Evolutionary conservation across 2,888 invertebrate species (phyloP).

Genomic region (Cephus pygmeus): DNA sequence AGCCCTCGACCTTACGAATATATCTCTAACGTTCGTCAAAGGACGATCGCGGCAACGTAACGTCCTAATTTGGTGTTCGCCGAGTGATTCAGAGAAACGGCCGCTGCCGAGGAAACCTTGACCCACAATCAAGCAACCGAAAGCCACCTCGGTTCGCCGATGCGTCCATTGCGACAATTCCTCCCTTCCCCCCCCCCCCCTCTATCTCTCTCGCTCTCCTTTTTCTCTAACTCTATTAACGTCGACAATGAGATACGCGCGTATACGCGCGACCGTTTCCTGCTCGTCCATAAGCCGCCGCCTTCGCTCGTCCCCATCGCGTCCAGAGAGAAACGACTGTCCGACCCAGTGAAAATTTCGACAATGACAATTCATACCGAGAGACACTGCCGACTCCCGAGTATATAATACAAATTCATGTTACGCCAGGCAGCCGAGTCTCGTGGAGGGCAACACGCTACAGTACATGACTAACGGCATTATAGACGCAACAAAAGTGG

Average conservation of each 20-base stretch:
- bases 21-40: not conserved
- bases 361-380: not conserved
- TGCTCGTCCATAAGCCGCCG: not conserved
- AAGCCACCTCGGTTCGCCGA: not conserved
- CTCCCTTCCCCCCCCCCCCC: conserved; percentile 9
- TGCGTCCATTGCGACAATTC: conserved; percentile 26
- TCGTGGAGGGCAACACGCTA: not conserved
- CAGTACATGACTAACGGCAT: not conserved
- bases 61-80: not conserved
- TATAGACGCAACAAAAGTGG: not conserved
- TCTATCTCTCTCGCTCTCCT: not conserved
- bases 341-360: not conserved
- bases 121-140: conserved; percentile 41
- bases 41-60: not conserved
- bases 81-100: conserved; percentile 39
- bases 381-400: not conserved
- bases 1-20: not conserved
- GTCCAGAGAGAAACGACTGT: not conserved
- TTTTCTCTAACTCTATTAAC: not conserved
- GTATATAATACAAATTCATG: not conserved
- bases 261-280: not conserved
- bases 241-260: conserved; percentile 6
- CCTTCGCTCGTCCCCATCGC: not conserved
- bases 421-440: not conserved
- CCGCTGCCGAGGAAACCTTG: conserved; percentile 49